Base-by-base conservation (phyloP, 2,888 invertebrate species). In the Habroteleia sp. region DNA sequence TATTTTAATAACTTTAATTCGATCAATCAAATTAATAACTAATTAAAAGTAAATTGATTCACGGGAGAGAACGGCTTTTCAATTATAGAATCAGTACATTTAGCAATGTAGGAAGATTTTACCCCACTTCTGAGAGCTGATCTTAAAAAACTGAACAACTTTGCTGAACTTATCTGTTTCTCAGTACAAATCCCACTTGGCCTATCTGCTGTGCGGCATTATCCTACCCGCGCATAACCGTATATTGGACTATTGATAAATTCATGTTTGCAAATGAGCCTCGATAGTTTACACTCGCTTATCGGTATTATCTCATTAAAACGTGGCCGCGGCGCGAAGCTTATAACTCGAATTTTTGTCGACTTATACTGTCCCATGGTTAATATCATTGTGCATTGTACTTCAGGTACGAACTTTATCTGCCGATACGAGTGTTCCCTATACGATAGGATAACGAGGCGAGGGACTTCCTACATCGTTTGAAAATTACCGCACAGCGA, bases 371-470 rank as follows among this genome's bases (percentile, higher is more conserved):
- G 48, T 46, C 29, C 29, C 66, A 29, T 63, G 74, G 76, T 73
- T 56, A 76, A 31, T 76, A 50, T 54, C 48, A 39, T 17, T 46
- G 50, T 58, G 44, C 74, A 63, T 77, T 77, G 74, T 68, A 44
- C 29, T 41, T 3, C 35, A 62, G 62, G 41, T 69, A 78, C 80
- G 81, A 82, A 80, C 65, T 66, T 72, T 77, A 62, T 74, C 74
- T 62, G 25, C 13, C 27, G 66, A 63, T 74, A 77, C 71, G 68
- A 74, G 68, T 62, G 72, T 65, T 52, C 69, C 66, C 80, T 81
- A 82, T 76, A 62, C 79, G 84, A 85, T 85, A 85, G 82, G 85
- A 84, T 85, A 84, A 85, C 79, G 79, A 76, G 54, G 71, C 76
- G 76, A 78, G 74, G 77, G 60, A 81, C 82, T 85, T 85, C 83